Evolutionary conservation across 2,113 vertebrate genomes (phyloP).

Genomic region (Elachura formosa): DNA sequence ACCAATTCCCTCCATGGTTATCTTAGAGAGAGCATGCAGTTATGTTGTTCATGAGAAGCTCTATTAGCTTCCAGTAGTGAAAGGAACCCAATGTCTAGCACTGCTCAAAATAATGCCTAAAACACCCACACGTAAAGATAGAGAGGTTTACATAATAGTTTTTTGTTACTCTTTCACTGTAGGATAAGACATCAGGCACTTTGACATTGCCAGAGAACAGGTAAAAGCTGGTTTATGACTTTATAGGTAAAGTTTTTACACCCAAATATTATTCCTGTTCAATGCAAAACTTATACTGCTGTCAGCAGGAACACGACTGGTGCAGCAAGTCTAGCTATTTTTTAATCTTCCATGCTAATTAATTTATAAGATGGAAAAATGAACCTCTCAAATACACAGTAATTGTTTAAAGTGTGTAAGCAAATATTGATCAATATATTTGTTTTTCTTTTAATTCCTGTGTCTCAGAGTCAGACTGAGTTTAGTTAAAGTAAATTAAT

Average conservation of each 20-base stretch:
- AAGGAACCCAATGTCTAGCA: background rate
- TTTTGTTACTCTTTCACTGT: background rate
- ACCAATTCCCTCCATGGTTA: rapidly evolving
- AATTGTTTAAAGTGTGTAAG: background rate
- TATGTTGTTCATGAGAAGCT: background rate
- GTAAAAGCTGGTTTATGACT: background rate
- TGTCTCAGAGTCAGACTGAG: background rate
- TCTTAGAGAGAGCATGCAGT: background rate
- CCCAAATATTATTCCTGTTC: background rate
- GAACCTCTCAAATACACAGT: background rate
- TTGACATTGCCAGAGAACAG: background rate
- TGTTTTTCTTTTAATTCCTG: background rate
- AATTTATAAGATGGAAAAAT: background rate
- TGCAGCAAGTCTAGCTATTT: background rate
- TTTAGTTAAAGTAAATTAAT: background rate
- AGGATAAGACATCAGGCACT: background rate
- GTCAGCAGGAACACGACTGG: background rate
- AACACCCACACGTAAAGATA: background rate
- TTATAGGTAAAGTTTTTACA: background rate
- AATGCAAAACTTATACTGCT: background rate
- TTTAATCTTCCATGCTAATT: background rate
- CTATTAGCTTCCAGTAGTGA: background rate
- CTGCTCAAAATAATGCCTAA: background rate
- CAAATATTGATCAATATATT: background rate
- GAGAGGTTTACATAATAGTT: background rate